Evolutionary conservation across 2,797 vertebrate genomes (phyloP), one percentile per base, ranked within the genome.

Genomic region (Miichthys miiuy): DNA sequence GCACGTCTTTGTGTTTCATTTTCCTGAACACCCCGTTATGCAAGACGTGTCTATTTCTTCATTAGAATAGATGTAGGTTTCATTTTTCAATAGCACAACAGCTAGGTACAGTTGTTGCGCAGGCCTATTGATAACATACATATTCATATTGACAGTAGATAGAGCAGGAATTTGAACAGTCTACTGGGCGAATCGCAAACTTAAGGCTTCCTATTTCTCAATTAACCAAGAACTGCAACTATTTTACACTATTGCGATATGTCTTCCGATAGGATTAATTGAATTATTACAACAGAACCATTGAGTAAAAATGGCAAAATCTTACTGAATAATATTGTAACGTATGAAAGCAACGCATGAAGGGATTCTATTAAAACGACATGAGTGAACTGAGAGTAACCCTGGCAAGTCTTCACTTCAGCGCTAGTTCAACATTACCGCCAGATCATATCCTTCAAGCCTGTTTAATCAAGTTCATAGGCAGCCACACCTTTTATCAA

Each of bases 31-130:
- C 21, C 25, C 58, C 17, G 60, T 87, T 88, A 75, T 77, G 87
- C 60, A 92, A 93, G 74, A 72, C 44, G 41, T 25, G 47, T 68
- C 67, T n/a, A 51, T 75, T 79, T 89, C 81, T 52, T 66, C 68
- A 84, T 54, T 34, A 50, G 55, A 70, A 60, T 3, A 72, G 10
- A 64, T 38, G 17, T 3, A 61, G 21, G 30, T 23, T 58, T 8
- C 4, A 47, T 55, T 80, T 79, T 84, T 79, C 58, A 57, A 81
- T 42, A 65, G 69, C 25, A 42, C 54, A 64, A 52, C 21, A 44
- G 52, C 67, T 83, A 13, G 41, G 5, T 2, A 6, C 30, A 72
- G 63, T 2, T 38, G 71, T 87, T 75, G 42, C 67, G 14, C 67
- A 77, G 54, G n/a, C 6, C 18, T 73, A 34, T 60, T 72, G 89